Percentiles rank a stretch among this genome's conserved stretches.
Evolutionary conservation across 2,888 invertebrate genomes (phyloP).

Genomic region (Meteorus cinctellus): DNA sequence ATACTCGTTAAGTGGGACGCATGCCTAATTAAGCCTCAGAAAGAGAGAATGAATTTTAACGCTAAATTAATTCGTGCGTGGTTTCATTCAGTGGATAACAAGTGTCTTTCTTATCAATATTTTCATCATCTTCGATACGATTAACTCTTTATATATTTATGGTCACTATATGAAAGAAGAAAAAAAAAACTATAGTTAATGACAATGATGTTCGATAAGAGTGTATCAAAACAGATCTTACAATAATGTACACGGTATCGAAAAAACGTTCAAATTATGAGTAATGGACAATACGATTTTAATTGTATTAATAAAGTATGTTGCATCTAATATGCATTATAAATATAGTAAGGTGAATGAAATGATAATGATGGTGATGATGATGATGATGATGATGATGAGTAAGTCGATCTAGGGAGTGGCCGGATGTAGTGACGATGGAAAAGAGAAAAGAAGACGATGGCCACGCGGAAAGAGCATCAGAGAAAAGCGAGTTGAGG

Average conservation of each 20-base stretch:
- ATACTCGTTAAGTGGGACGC: constrained; percentile 66
- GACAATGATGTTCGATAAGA: too few species aligned
- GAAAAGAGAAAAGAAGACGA: constrained; percentile 40
- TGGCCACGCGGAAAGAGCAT: constrained; percentile 33
- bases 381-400: constrained; percentile 10
- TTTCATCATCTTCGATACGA: neutral
- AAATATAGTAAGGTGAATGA: constrained; percentile 10
- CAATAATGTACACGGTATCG: too few species aligned
- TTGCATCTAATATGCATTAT: too few species aligned
- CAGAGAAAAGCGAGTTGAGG: constrained; percentile 42
- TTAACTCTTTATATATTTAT: too few species aligned
- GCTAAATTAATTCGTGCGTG: neutral
- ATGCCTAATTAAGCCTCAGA: constrained; percentile 65
- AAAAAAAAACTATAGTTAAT: too few species aligned
- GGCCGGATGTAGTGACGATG: constrained; percentile 32
- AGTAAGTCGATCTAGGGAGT: constrained; percentile 25
- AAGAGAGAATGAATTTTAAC: constrained; percentile 58
- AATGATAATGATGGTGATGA: constrained; percentile 3
- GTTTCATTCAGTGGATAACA: constrained; percentile 4
- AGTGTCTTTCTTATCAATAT: neutral
- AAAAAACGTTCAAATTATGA: neutral
- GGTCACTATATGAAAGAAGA: too few species aligned
- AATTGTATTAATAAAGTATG: neutral
- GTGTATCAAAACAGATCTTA: too few species aligned
- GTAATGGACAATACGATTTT: neutral